Conservation (phyloP, 2,797 vertebrate genomes). For the Jordanella pulchra region DNA sequence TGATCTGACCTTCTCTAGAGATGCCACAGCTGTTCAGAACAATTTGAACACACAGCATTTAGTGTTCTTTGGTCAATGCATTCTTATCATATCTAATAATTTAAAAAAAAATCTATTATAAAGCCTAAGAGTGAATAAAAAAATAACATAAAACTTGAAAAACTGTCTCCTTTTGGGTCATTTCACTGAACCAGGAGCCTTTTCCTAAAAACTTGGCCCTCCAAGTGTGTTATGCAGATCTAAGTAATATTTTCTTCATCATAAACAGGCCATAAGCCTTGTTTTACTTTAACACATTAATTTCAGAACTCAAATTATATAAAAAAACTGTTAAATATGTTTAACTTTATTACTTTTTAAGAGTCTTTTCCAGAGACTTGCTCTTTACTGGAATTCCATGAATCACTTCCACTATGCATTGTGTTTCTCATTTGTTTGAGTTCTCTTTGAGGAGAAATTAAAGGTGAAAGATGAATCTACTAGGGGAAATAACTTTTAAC, state of each 20-base stretch:
- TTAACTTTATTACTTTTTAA: constrained; percentile 33
- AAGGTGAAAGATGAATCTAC: constrained; percentile 1
- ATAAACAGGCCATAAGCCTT: not conserved
- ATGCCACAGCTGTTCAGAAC: too few relatives aligned
- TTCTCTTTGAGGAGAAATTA: constrained; percentile 9
- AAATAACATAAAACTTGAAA: not conserved
- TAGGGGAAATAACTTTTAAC: not conserved
- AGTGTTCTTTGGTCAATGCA: constrained; percentile 2
- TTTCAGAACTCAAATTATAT: not conserved
- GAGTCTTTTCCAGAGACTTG: constrained; percentile 45
- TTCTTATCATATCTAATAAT: not conserved
- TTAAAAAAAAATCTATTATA: not conserved
- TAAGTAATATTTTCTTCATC: not conserved
- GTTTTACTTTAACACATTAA: not conserved
- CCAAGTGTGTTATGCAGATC: not conserved
- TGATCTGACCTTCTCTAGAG: not conserved
- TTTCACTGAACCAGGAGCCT: not conserved
- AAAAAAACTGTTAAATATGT: constrained; percentile 31
- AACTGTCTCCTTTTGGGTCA: not conserved
- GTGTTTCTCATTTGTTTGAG: constrained; percentile 4
- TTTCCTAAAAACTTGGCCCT: not conserved
- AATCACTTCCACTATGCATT: not conserved
- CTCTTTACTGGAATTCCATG: constrained; percentile 19
- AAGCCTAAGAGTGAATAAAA: too few relatives aligned
- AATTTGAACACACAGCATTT: not conserved